Base-by-base conservation (phyloP, 2,113 vertebrate species). In the Bettongia penicillata region DNA sequence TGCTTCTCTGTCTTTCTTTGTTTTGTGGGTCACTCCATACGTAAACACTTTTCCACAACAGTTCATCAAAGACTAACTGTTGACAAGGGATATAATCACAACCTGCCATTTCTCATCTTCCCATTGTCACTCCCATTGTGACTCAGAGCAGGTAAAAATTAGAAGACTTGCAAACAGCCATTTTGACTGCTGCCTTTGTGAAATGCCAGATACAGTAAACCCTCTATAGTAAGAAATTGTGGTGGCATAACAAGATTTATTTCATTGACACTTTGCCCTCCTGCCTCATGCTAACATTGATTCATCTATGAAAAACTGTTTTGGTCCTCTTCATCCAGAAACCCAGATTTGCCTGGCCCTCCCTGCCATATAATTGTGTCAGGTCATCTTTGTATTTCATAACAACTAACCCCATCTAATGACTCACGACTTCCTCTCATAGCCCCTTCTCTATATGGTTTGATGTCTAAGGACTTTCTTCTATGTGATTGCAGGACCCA, bases 241-340 rank as follows among this genome's bases (percentile, higher is more conserved):
- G 92, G 50, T 51, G 1, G n/a, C 50, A 0, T 53, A 37, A 2
- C 51, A 55, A 31, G 7, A 55, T 37, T 43, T 6, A 93, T 50
- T 25, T 37, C 10, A 14, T 23, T 90, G 7, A n/a, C n/a, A 43
- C n/a, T 84, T 90, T 31, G 14, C 48, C 94, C 93, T 93, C 47
- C 37, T 84, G 43, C 57, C 91, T 89, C 0, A 0, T 49, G 51
- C 53, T 91, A 84, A 84, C 68, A 43, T 23, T 84, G 16, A 84
- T 48, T 90, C 89, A 51, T 84, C 31, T 89, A 28, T 94, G 89
- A 77, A 95, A 94, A 89, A 84, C 91, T 55, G n/a, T 24, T 53
- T 52, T 28, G 90, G 89, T 24, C 50, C 92, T 92, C 89, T 91
- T 16, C 53, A 55, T 90, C 48, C 90, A 94, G 84, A 53, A 57